phyloP scores from a whole-genome alignment of 2,888 invertebrate species.

The Caenorhabditis imperialis region DNA sequence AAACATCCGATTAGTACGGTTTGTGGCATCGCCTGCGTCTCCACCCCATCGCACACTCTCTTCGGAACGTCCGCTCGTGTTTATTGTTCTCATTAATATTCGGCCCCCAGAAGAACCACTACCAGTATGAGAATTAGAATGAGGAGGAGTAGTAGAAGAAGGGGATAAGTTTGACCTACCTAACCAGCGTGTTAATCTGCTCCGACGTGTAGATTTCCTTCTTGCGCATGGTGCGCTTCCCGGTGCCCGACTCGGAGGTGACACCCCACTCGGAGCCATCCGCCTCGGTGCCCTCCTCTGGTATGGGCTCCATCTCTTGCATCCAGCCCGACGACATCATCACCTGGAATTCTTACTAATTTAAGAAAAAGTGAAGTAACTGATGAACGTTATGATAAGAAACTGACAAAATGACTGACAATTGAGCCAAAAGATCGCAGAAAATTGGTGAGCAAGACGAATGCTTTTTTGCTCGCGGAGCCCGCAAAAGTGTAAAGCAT shows the following conservation, averaged over 20 bases:
- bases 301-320: conserved; percentile 75
- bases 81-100: conserved; percentile 6
- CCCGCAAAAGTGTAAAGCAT: no score
- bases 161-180: no score
- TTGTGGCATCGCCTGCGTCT: background rate
- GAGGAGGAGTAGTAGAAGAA: no score
- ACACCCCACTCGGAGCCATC: conserved; percentile 54
- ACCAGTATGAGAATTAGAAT: no score
- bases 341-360: background rate
- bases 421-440: no score
- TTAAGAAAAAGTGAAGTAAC: background rate
- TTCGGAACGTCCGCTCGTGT: background rate
- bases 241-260: conserved; percentile 41
- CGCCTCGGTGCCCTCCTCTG: conserved; percentile 71
- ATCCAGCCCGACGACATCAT: conserved; percentile 56
- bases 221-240: conserved; percentile 58
- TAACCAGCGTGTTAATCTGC: conserved; percentile 76
- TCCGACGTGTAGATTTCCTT: conserved; percentile 75
- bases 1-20: background rate
- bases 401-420: no score
- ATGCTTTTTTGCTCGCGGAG: no score
- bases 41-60: background rate
- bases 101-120: background rate
- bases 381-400: no score
- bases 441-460: conserved; percentile 79